Base-by-base conservation (phyloP, 2,797 vertebrate species). In the Amblyopsis hoosieri region DNA sequence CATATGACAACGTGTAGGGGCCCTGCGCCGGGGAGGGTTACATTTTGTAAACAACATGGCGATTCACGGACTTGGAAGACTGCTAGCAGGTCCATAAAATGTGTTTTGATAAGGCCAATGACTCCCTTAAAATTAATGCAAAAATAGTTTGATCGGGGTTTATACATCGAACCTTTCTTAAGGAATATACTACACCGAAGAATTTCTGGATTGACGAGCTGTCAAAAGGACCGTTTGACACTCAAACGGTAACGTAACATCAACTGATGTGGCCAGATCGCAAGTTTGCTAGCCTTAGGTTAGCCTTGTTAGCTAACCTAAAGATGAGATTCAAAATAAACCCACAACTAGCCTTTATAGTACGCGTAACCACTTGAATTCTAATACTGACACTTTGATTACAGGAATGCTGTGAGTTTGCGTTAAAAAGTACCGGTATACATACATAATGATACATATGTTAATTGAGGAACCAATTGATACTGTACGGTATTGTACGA, bases 31-130 rank as follows among this genome's bases (percentile, higher is more conserved):
- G 47, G 55, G 23, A 42, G n/a, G 15, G 8, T 46, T 51, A 23
- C 50, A 66, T 83, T 86, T 85, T 85, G 92, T 93, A 93, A 93
- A 93, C 92, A 94, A 93, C 89, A 94, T 93, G 91, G 92, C 92
- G 90, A 63, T 70, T 64, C 71, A 72, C 52, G 70, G 69, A 78
- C 67, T 72, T 60, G 57, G 64, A 45, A 62, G 63, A 46, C 67
- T 58, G 71, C 17, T 75, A 76, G 74, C 71, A 13, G 7, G 75
- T 64, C 73, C 76, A 75, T 59, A 52, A 47, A 74, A 67, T n/a
- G 60, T 45, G 64, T 29, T 54, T 63, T 65, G 47, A 64, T 14
- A 59, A 71, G 10, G n/a, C 10, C 17, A 1, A 45, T 4, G 23
- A 1, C n/a, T 19, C 12, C 1, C 45, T 31, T 4, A 2, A 0